phyloP scores from a whole-genome alignment of 2,888 invertebrate species.

The Himalopsyche kuldschensis region DNA sequence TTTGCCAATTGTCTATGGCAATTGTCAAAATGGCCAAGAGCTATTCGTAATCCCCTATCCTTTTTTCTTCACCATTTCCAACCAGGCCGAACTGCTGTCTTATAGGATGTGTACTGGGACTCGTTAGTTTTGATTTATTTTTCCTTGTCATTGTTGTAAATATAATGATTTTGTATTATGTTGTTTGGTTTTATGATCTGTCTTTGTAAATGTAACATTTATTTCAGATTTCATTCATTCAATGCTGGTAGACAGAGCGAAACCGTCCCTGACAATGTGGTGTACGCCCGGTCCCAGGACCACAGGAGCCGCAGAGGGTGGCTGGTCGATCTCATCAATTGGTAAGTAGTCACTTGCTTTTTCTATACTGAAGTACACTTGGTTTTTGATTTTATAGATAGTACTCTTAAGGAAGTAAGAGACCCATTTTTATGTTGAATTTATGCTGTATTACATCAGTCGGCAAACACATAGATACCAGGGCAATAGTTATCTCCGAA shows the following conservation, averaged over 20 bases:
- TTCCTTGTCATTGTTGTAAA: no score
- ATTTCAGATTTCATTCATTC: constrained; percentile 78
- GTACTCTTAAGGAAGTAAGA: not conserved
- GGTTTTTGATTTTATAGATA: not conserved
- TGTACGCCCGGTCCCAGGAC: constrained; percentile 75
- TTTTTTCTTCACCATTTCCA: no score
- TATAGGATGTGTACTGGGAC: no score
- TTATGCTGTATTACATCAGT: no score
- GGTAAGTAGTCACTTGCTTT: constrained; percentile 49
- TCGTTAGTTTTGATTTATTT: not conserved
- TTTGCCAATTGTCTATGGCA: no score
- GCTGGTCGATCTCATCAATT: constrained; percentile 94
- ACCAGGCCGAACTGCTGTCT: no score
- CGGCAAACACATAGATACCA: no score
- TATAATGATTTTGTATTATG: not conserved
- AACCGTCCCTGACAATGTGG: constrained; percentile 60
- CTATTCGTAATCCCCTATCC: no score
- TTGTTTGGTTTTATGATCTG: not conserved
- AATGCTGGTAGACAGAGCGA: constrained; percentile 79
- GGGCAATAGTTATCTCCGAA: no score
- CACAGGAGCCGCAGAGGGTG: constrained; percentile 88
- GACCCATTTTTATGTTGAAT: no score
- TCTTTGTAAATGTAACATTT: not conserved
- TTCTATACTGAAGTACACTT: not conserved
- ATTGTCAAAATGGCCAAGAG: no score